Evolutionary conservation across 2,113 vertebrate species (phyloP).

Genomic region (Python bivittatus): DNA sequence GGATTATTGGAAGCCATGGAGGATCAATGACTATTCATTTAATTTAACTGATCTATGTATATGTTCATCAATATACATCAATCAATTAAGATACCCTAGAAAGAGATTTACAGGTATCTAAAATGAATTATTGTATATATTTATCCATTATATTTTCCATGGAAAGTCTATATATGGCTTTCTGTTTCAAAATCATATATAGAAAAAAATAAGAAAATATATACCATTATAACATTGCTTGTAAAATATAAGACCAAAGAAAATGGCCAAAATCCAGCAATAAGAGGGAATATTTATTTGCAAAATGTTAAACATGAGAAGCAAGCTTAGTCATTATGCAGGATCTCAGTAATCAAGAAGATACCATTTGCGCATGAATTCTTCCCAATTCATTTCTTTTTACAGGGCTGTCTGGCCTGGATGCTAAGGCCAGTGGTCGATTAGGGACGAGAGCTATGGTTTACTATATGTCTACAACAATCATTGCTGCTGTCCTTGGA

Average conservation of each 20-base stretch:
- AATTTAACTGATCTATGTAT: neutral
- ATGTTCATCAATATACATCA: neutral
- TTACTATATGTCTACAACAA: constrained; percentile 95
- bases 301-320: neutral
- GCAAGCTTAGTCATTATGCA: neutral
- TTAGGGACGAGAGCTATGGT: constrained; percentile 96
- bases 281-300: neutral
- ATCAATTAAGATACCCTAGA: neutral
- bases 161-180: neutral
- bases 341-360: neutral
- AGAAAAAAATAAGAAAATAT: neutral
- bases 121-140: neutral
- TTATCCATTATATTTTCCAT: neutral
- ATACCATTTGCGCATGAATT: neutral
- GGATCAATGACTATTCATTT: neutral
- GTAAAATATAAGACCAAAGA: neutral
- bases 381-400: constrained; percentile 44
- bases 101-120: neutral
- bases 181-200: neutral
- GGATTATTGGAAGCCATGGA: neutral
- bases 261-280: neutral
- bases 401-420: constrained; percentile 91
- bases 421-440: constrained; percentile 96
- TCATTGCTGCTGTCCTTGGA: constrained; percentile 95
- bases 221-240: neutral